Evolutionary conservation across 2,888 invertebrate genomes (phyloP), one percentile per base, ranked within the genome.

Genomic region (Drosophila parthenogenetica): DNA sequence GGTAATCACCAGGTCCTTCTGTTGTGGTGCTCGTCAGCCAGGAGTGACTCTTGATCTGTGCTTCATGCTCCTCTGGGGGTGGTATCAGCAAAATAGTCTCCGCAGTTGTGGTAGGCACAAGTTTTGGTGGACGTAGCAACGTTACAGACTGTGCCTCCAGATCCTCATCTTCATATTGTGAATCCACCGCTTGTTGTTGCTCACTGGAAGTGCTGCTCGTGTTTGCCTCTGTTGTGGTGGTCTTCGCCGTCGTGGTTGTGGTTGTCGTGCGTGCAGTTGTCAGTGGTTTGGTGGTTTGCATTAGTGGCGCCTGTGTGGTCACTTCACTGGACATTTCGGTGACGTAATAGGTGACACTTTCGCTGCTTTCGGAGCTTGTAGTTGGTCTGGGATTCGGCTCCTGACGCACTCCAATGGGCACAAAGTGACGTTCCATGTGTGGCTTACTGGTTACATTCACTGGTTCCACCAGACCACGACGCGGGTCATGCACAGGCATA

Each of bases 401-500:
- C 13, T 55, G 66, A 0, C 67, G 73, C 40, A 79, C 69, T 0
- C 76, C 68, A 22, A 89, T 74, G 7, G 90, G 90, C 14, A 89
- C 59, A 57, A 87, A 86, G 11, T 82, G 70, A 3, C 83, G 81
- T 29, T 80, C 75, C 35, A 65, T 50, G 3, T 77, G 62, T 1
- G 62, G 69, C 37, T 70, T 82, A 32, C 49, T 65, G 25, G 85
- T 70, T n/a, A 94, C 58, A 39, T 85, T 82, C 1, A 91, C 74
- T 0, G 78, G 76, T 62, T 91, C 89, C 0, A 91, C 79, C 8
- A 81, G 54, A 0, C 90, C 91, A 3, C 85, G 84, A 2, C 89
- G 81, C 13, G 91, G 91, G 84, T 91, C 89, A 89, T 93, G 90
- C 17, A 95, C 95, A 0, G 97, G 97, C 89, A 93, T 94, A 84